Percentiles rank a stretch among this genome's conserved stretches.
Conservation (phyloP, 2,113 vertebrate species). For the human region DNA sequence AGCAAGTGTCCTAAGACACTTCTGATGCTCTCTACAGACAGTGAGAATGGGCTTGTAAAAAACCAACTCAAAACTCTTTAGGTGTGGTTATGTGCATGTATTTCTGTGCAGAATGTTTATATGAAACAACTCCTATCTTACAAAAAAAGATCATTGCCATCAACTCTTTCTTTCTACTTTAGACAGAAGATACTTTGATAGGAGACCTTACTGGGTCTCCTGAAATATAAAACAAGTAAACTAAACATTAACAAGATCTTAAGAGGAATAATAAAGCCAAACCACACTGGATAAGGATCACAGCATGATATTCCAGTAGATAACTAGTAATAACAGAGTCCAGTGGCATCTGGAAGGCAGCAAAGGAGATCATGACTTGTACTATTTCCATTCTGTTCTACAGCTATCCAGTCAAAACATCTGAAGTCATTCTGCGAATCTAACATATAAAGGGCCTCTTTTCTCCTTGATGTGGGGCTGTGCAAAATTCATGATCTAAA, state of each 20-base stretch:
- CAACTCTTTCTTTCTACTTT: slow-evolving; percentile 10
- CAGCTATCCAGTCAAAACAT: slow-evolving; percentile 39
- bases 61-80: neutral
- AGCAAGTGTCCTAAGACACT: neutral
- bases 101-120: neutral
- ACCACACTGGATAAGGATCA: neutral
- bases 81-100: neutral
- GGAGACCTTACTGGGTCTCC: neutral
- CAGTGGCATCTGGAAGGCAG: neutral
- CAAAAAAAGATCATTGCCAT: neutral
- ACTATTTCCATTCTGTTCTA: slow-evolving; percentile 1
- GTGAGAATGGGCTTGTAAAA: neutral
- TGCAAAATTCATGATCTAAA: slow-evolving; percentile 49
- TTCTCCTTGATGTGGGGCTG: slow-evolving; percentile 50
- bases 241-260: neutral
- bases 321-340: neutral
- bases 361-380: neutral
- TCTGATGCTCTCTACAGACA: neutral
- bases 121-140: neutral
- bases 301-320: neutral
- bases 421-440: slow-evolving; percentile 34
- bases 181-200: neutral
- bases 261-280: neutral
- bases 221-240: slow-evolving; percentile 7
- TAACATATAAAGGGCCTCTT: slow-evolving; percentile 27